Conservation (phyloP, 2,797 vertebrate genomes). For the Micromesistius poutassou region DNA sequence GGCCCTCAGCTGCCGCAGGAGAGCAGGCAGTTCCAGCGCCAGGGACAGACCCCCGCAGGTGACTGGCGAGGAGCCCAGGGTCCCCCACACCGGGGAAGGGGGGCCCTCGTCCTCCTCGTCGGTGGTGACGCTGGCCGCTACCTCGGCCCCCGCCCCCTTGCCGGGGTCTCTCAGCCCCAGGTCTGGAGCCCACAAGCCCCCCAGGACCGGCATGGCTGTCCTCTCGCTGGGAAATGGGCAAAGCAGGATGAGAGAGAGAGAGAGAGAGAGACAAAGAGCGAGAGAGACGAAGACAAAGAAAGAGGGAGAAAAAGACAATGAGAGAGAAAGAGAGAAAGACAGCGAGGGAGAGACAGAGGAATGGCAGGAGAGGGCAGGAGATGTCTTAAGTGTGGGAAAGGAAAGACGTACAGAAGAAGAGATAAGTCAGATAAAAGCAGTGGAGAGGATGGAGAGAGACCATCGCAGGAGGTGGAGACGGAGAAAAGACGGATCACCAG, state of each 20-base stretch:
- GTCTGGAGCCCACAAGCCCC: constrained; percentile 57
- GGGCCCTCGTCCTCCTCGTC: constrained; percentile 55
- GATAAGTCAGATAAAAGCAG: too few species aligned
- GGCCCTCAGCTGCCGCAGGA: constrained; percentile 63
- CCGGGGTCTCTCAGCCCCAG: constrained; percentile 30
- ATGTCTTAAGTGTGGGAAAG: too few species aligned
- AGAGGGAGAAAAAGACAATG: not conserved
- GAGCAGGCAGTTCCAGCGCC: constrained; percentile 62
- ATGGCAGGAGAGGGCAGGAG: too few species aligned
- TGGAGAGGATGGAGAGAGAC: not conserved
- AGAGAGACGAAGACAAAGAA: constrained; percentile 10
- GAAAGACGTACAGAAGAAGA: too few species aligned
- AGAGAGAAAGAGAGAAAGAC: not conserved
- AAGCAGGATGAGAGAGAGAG: constrained; percentile 1
- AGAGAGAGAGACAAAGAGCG: constrained; percentile 5
- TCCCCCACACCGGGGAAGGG: constrained; percentile 51
- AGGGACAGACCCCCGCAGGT: constrained; percentile 60
- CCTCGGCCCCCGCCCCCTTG: not conserved
- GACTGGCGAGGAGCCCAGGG: constrained; percentile 55
- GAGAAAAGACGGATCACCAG: not conserved
- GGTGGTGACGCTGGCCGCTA: not conserved
- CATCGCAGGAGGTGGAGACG: not conserved
- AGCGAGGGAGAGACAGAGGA: not conserved
- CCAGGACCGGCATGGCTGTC: constrained; percentile 49
- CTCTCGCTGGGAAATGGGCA: not conserved